Evolutionary conservation across 2,888 invertebrate species (phyloP).

Genomic region (Agonopterix subpropinquella): DNA sequence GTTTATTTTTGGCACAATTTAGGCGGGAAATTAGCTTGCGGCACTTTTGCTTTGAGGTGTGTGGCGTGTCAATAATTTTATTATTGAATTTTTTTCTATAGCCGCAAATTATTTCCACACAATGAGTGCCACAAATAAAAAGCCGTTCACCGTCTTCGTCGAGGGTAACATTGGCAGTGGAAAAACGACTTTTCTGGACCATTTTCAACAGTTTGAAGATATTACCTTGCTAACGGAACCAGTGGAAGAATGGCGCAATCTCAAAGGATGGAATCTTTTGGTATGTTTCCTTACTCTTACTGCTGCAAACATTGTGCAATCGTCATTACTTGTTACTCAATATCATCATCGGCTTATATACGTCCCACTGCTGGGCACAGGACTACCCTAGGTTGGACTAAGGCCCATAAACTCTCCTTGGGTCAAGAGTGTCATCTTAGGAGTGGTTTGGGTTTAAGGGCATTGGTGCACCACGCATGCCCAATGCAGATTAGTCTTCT

Average conservation of each 20-base stretch:
- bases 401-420: no score
- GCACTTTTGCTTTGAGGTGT: neutral
- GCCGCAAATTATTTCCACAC: conserved; percentile 26
- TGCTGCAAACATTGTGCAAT: neutral
- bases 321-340: neutral
- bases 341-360: no score
- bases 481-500: no score
- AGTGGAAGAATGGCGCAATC: conserved; percentile 89
- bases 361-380: no score
- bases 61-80: conserved; percentile 1
- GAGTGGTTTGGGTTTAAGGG: no score
- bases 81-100: conserved; percentile 20
- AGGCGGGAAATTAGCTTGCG: conserved; percentile 43
- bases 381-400: no score
- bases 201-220: conserved; percentile 84
- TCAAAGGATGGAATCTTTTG: conserved; percentile 86
- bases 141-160: conserved; percentile 87
- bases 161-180: conserved; percentile 95
- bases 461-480: no score
- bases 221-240: conserved; percentile 84
- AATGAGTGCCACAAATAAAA: conserved; percentile 51
- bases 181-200: conserved; percentile 90
- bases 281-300: conserved; percentile 36
- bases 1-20: conserved; percentile 41
- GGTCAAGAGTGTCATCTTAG: no score